A percentile compares a stretch with the other conserved stretches of the same genome.
These are phyloP conservation scores for Vultur gryphus DNA, from an alignment of 2,797 vertebrate species.

Conservation along the genomic window DNA sequence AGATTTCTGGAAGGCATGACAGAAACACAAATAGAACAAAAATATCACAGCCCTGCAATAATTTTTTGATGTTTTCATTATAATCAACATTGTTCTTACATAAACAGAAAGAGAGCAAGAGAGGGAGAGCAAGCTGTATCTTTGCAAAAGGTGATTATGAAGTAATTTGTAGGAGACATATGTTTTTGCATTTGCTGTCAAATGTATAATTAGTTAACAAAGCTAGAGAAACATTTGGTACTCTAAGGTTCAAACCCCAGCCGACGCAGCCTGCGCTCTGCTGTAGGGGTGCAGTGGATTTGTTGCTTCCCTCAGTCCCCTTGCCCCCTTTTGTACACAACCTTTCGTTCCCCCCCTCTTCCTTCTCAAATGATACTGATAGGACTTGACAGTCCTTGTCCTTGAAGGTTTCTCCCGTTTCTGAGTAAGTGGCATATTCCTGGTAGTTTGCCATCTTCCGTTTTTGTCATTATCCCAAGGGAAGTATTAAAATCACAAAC, in stretches of 20 bases:
- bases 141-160: not conserved
- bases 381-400: slow-evolving; percentile 60
- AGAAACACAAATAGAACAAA: not conserved
- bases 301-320: not conserved
- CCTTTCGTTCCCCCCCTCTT: not conserved
- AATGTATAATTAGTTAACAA: not conserved
- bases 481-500: slow-evolving; percentile 68
- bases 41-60: not conserved
- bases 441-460: slow-evolving; percentile 71
- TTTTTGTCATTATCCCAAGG: slow-evolving; percentile 66
- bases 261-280: not conserved
- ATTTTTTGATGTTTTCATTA: not conserved
- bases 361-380: not conserved
- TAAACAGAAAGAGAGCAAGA: not conserved
- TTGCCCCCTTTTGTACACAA: not conserved
- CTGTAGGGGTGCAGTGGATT: not conserved
- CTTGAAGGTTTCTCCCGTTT: slow-evolving; percentile 74
- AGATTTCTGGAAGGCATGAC: not conserved
- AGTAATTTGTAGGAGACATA: not conserved
- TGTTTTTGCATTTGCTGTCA: not conserved
- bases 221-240: not conserved
- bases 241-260: not conserved
- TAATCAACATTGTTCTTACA: not conserved
- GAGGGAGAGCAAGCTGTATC: not conserved
- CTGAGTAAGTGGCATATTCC: slow-evolving; percentile 64